Conservation (phyloP, 1,140 invertebrate genomes). For the Tetragonula clypearis region DNA sequence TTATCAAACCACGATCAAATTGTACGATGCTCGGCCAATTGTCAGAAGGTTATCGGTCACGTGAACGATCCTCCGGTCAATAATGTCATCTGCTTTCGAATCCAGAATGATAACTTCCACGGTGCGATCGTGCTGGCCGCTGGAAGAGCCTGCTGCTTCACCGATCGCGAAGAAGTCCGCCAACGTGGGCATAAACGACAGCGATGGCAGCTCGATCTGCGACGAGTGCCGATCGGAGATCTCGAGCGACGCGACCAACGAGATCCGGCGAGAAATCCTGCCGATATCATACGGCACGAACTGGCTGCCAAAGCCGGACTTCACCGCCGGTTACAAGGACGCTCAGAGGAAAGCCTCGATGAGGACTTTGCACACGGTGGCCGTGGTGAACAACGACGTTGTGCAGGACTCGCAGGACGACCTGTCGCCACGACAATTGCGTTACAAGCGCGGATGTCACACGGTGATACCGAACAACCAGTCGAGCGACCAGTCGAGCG, state of each 20-base stretch:
- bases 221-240: conserved; percentile 68
- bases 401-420: conserved; percentile 47
- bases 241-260: conserved; percentile 50
- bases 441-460: conserved; percentile 68
- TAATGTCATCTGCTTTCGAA: neutral
- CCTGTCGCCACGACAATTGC: conserved; percentile 22
- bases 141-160: neutral
- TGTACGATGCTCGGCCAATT: too few species aligned
- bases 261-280: conserved; percentile 45
- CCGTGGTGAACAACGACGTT: conserved; percentile 46
- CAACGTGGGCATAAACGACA: conserved; percentile 57
- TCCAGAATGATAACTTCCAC: neutral
- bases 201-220: conserved; percentile 67
- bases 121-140: neutral
- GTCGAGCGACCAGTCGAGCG: conserved; percentile 68
- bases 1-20: too few species aligned
- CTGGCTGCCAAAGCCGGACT: conserved; percentile 65
- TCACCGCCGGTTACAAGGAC: conserved; percentile 62
- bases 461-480: conserved; percentile 67
- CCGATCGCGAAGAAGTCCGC: neutral
- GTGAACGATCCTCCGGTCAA: neutral
- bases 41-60: too few species aligned
- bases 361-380: conserved; percentile 62
- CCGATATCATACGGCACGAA: conserved; percentile 67
- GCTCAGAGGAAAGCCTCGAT: conserved; percentile 60